A percentile compares a stretch with the other conserved stretches of the same genome.
phyloP scores from a whole-genome alignment of 2,888 invertebrate species.

The Agrochola litura region DNA sequence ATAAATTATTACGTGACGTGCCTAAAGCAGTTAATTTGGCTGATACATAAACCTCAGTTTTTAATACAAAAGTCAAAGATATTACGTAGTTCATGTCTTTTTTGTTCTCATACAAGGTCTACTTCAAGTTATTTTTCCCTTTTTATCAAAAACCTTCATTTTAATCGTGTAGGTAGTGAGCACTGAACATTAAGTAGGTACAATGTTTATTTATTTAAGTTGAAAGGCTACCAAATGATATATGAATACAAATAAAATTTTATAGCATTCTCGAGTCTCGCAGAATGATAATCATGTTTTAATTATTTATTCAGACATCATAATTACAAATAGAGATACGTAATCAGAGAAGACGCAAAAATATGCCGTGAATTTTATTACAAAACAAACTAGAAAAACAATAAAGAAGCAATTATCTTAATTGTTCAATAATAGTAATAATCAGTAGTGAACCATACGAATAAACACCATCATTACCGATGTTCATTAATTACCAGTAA shows the following conservation, averaged over 20 bases:
- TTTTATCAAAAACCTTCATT: slow-evolving; percentile 64
- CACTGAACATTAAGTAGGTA: slow-evolving; percentile 15
- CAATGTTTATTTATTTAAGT: slow-evolving; percentile 56
- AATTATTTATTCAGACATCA: slow-evolving; percentile 30
- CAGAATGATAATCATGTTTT: slow-evolving; percentile 26
- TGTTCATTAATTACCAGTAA: slow-evolving; percentile 24
- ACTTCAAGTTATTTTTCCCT: slow-evolving; percentile 37
- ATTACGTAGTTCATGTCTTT: slow-evolving; percentile 31
- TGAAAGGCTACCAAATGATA: slow-evolving; percentile 51
- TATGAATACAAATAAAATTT: slow-evolving; percentile 30
- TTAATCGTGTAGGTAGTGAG: slow-evolving; percentile 38
- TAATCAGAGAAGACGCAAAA: slow-evolving; percentile 26
- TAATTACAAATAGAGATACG: slow-evolving; percentile 18
- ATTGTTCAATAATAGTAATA: slow-evolving; percentile 44
- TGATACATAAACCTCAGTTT: slow-evolving; percentile 1
- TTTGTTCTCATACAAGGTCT: slow-evolving; percentile 42
- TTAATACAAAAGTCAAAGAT: slow-evolving; percentile 9
- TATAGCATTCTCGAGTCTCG: slow-evolving; percentile 14
- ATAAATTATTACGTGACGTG: slow-evolving; percentile 26
- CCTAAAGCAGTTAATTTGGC: slow-evolving; percentile 9
- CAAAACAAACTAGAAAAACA: slow-evolving; percentile 25
- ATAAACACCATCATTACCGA: slow-evolving; percentile 28
- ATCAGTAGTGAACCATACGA: slow-evolving; percentile 12
- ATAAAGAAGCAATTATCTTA: slow-evolving; percentile 45
- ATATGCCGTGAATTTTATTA: slow-evolving; percentile 20